A percentile compares a stretch with the other conserved stretches of the same genome.
phyloP scores from a whole-genome alignment of 2,888 invertebrate genomes.

The Rhamnusium bicolor region DNA sequence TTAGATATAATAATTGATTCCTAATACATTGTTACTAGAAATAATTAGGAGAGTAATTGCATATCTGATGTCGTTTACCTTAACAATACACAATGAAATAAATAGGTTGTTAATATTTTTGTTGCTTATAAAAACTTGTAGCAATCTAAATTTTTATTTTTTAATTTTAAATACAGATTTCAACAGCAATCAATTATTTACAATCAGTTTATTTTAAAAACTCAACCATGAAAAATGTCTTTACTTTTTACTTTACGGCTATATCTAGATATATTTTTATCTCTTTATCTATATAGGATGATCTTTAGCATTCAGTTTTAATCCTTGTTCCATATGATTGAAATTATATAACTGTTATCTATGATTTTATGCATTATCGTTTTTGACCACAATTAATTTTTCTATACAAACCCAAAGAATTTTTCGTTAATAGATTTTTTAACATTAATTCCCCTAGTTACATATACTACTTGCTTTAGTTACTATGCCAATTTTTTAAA shows the following conservation, averaged over 20 bases:
- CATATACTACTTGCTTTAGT: no score
- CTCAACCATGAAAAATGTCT: constrained; percentile 16
- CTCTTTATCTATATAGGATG: constrained; percentile 2
- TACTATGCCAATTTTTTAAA: no score
- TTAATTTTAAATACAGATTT: constrained; percentile 21
- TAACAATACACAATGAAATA: constrained; percentile 32
- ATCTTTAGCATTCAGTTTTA: constrained; percentile 7
- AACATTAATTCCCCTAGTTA: no score
- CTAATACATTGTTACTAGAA: constrained; percentile 44
- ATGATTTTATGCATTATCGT: no score
- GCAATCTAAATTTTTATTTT: constrained; percentile 28
- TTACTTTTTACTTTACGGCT: constrained; percentile 21
- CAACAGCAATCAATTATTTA: constrained; percentile 28
- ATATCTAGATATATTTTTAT: constrained; percentile 14
- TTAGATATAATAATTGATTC: constrained; percentile 50
- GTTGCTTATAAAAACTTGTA: constrained; percentile 27
- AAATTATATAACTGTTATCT: background rate
- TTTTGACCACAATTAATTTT: no score
- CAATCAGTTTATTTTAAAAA: constrained; percentile 16
- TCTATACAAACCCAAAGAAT: no score
- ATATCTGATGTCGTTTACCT: constrained; percentile 44
- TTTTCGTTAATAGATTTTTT: no score
- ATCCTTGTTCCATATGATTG: background rate
- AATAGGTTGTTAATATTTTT: constrained; percentile 25
- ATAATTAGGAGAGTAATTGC: constrained; percentile 48